A percentile compares a stretch with the other conserved stretches of the same genome.
Conservation (phyloP, 2,888 invertebrate genomes). For the Drosophila seclusa region DNA sequence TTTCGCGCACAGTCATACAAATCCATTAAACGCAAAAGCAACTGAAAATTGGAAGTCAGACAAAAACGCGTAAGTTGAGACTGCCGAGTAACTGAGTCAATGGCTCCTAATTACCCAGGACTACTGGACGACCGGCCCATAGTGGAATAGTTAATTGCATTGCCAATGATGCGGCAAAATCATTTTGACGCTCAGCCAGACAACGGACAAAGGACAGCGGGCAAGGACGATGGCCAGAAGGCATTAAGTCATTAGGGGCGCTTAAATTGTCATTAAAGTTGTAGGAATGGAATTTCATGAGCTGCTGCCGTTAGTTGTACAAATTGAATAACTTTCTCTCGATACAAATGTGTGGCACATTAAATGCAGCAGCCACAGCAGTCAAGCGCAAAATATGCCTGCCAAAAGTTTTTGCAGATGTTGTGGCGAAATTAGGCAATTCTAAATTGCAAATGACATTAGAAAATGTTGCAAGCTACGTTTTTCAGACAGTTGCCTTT, state of each 20-base stretch:
- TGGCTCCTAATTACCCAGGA: slow-evolving; percentile 62
- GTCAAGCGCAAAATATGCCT: slow-evolving; percentile 10
- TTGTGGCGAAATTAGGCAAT: slow-evolving; percentile 59
- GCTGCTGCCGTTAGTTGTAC: slow-evolving; percentile 23
- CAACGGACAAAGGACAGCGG: slow-evolving; percentile 7
- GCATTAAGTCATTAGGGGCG: slow-evolving; percentile 73
- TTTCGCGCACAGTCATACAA: slow-evolving; percentile 71
- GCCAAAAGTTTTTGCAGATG: slow-evolving; percentile 22
- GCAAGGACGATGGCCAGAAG: slow-evolving; percentile 25
- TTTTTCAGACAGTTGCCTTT: slow-evolving; percentile 22
- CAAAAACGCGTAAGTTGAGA: slow-evolving; percentile 19
- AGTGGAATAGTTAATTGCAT: slow-evolving; percentile 68
- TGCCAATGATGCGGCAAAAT: slow-evolving; percentile 76
- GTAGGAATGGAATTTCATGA: slow-evolving; percentile 41
- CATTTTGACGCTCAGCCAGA: slow-evolving; percentile 54
- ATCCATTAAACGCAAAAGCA: slow-evolving; percentile 53
- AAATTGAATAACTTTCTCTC: slow-evolving; percentile 27
- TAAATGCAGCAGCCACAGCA: slow-evolving; percentile 21
- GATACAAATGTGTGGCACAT: slow-evolving; percentile 32
- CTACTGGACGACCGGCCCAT: slow-evolving; percentile 18
- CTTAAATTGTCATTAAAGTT: slow-evolving; percentile 69
- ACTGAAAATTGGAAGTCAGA: slow-evolving; percentile 10
- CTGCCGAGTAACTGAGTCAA: slow-evolving; percentile 26
- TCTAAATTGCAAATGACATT: slow-evolving; percentile 73
- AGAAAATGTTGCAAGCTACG: slow-evolving; percentile 46